These are phyloP conservation scores for Melanotaenia maccullochi DNA, from an alignment of 2,797 vertebrate species.

Conservation along the genomic window DNA sequence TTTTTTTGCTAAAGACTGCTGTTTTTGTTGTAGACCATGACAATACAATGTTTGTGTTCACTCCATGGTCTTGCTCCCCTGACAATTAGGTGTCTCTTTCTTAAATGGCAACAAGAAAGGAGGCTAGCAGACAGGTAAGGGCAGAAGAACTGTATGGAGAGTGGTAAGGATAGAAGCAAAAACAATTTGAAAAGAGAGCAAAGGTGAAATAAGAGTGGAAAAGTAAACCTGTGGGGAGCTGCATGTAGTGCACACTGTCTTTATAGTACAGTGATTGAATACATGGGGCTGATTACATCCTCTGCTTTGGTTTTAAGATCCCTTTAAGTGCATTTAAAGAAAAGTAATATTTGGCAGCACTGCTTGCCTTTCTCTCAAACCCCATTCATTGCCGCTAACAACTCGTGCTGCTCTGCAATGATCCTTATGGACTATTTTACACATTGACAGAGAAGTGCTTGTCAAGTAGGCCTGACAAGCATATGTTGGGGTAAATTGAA, in stretches of 20 bases:
- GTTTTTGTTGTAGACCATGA: constrained; percentile 60
- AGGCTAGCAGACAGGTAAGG: constrained; percentile 14
- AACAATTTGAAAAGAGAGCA: constrained; percentile 19
- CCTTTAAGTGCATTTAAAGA: constrained; percentile 38
- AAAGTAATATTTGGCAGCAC: constrained; percentile 26
- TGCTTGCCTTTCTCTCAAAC: constrained; percentile 47
- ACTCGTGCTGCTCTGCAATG: constrained; percentile 65
- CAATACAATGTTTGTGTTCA: constrained; percentile 32
- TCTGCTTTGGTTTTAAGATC: constrained; percentile 27
- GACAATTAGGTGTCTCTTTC: constrained; percentile 61
- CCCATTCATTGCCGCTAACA: constrained; percentile 46
- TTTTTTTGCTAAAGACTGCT: constrained; percentile 36
- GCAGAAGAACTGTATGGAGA: constrained; percentile 2
- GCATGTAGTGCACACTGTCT: constrained; percentile 18
- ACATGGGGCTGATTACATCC: constrained; percentile 31
- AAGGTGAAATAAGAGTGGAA: constrained; percentile 20
- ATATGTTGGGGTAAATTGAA: constrained; percentile 70
- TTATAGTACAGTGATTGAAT: constrained; percentile 46
- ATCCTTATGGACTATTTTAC: constrained; percentile 69
- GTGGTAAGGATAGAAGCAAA: constrained; percentile 5
- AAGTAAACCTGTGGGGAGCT: constrained; percentile 29
- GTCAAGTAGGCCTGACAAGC: constrained; percentile 67
- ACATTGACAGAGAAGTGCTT: constrained; percentile 64
- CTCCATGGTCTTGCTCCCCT: constrained; percentile 31
- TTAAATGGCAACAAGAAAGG: constrained; percentile 39